Conservation (phyloP, 2,888 invertebrate species). For the Stegophylla sp. region DNA sequence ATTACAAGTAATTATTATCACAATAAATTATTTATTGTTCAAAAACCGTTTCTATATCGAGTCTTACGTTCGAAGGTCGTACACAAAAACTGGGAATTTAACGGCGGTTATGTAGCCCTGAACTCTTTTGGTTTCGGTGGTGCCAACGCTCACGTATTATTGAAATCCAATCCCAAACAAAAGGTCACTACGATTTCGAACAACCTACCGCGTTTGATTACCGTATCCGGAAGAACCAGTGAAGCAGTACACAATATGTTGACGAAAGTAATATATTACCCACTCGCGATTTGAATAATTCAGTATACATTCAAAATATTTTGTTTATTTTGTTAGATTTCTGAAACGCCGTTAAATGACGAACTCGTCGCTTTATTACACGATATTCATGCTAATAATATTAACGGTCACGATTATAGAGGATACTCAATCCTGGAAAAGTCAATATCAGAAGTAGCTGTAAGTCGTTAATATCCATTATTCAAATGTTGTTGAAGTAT, state of each 20-base stretch:
- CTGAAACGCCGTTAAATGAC: constrained; percentile 71
- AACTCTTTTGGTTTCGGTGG: constrained; percentile 99
- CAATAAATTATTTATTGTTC: no score
- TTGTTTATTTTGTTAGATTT: constrained; percentile 63
- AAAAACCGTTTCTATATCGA: no score
- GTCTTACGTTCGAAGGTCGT: constrained; percentile 71
- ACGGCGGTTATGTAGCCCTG: constrained; percentile 86
- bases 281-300: constrained; percentile 66
- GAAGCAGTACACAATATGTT: constrained; percentile 76
- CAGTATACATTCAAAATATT: not conserved
- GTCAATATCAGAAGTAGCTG: constrained; percentile 67
- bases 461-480: constrained; percentile 62
- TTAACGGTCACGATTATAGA: constrained; percentile 79
- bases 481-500: not conserved
- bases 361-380: constrained; percentile 81
- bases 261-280: constrained; percentile 72
- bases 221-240: constrained; percentile 85
- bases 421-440: constrained; percentile 78
- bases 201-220: constrained; percentile 73
- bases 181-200: constrained; percentile 69
- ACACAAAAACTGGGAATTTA: constrained; percentile 80
- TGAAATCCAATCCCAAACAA: constrained; percentile 80
- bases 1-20: constrained; percentile 70
- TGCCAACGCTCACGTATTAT: constrained; percentile 87
- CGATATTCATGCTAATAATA: constrained; percentile 74